These are phyloP conservation scores for Malthinus seriepunctatus DNA, from an alignment of 2,888 invertebrate species.

Conservation along the genomic window DNA sequence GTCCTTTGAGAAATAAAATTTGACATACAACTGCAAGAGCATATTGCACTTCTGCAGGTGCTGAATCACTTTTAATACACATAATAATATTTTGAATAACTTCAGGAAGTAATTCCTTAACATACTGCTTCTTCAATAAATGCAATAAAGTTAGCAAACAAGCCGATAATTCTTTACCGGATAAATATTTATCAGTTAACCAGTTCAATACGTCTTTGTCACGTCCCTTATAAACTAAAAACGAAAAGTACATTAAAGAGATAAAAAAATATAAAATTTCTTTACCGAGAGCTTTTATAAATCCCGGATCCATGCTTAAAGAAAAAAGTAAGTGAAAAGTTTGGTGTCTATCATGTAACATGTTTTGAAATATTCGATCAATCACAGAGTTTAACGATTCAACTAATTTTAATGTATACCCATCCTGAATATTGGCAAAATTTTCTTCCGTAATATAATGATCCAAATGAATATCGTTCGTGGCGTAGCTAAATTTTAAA, in stretches of 20 bases:
- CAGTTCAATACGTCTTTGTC: slow-evolving; percentile 23
- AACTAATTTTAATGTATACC: slow-evolving; percentile 46
- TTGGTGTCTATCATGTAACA: slow-evolving; percentile 4
- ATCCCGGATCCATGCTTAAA: slow-evolving; percentile 43
- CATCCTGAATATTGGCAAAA: slow-evolving; percentile 44
- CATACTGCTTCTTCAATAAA: slow-evolving; percentile 41
- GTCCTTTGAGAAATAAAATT: slow-evolving; percentile 39
- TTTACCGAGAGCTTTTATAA: slow-evolving; percentile 46
- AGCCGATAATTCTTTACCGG: slow-evolving; percentile 34
- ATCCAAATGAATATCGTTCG: slow-evolving; percentile 31
- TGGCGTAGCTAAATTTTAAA: slow-evolving; percentile 42
- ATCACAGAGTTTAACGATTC: slow-evolving; percentile 43
- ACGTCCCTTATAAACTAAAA: slow-evolving; percentile 22
- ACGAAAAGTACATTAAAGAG: neutral
- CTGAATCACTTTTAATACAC: slow-evolving; percentile 37
- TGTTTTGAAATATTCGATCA: slow-evolving; percentile 39
- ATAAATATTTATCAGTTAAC: slow-evolving; percentile 21
- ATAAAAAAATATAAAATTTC: slow-evolving; percentile 5
- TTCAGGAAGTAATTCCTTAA: slow-evolving; percentile 34
- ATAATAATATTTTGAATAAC: slow-evolving; percentile 41
- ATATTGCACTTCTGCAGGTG: slow-evolving; percentile 37
- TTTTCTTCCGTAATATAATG: slow-evolving; percentile 45
- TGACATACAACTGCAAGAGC: slow-evolving; percentile 45
- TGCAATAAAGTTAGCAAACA: slow-evolving; percentile 43
- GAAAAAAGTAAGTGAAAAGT: slow-evolving; percentile 41